phyloP scores from a whole-genome alignment of 2,888 invertebrate genomes.

The Physocephala rufipes region DNA sequence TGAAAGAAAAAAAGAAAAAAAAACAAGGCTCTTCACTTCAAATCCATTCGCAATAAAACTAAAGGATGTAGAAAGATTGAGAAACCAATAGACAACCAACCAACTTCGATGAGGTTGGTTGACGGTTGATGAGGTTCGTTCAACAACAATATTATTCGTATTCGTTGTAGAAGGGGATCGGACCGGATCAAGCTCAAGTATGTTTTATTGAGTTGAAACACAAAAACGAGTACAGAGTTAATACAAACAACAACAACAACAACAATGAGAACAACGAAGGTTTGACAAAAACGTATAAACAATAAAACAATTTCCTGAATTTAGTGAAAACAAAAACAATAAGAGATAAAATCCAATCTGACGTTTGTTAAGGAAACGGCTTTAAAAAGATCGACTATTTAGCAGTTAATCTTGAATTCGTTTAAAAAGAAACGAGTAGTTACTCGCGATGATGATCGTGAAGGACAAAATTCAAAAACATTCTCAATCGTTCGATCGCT shows the following conservation, averaged over 20 bases:
- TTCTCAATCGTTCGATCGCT: no score
- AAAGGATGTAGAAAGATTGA: constrained; percentile 8
- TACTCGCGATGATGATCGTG: no score
- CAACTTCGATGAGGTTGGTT: neutral
- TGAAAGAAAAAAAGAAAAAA: neutral
- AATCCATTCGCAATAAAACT: neutral
- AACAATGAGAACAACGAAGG: constrained; percentile 4
- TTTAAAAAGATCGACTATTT: neutral
- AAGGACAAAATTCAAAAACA: no score
- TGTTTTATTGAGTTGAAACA: constrained; percentile 31
- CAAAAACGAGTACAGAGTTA: no score
- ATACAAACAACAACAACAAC: constrained; percentile 25
- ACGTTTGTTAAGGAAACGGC: neutral
- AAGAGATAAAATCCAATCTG: constrained; percentile 17
- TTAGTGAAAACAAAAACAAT: constrained; percentile 17
- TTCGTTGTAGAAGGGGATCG: constrained; percentile 32
- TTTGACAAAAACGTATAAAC: neutral
- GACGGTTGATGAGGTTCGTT: neutral
- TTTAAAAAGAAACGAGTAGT: constrained; percentile 6
- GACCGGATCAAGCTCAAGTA: constrained; percentile 38
- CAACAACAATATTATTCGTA: constrained; percentile 39
- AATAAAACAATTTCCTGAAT: constrained; percentile 1
- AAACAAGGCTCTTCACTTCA: neutral
- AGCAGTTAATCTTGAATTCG: constrained; percentile 1
- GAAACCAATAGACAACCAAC: constrained; percentile 32